Evolutionary conservation across 2,113 vertebrate genomes (phyloP), one percentile per base, ranked within the genome.

Genomic region (Eonycteris spelaea): DNA sequence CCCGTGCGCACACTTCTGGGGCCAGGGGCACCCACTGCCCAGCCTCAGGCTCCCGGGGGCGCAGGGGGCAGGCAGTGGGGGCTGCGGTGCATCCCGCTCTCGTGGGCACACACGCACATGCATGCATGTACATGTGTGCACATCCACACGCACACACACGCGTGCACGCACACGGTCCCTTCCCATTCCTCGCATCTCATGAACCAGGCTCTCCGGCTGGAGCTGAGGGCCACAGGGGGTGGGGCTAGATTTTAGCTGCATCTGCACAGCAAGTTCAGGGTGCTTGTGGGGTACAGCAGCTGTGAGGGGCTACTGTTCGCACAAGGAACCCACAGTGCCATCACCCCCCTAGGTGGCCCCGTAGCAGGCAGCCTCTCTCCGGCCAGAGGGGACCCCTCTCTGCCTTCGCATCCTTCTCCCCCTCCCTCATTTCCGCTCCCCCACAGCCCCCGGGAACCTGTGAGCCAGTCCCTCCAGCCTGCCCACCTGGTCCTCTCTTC

Each of bases 111-210:
- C 30, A 21, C 6, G 7, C 18, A 10, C 19, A 22, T 10, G 11
- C 14, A 5, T 30, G 7, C 61, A 30, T 63, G 3, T 28, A 6
- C 16, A 0, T 10, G 6, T 6, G 5, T 8, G 19, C 51, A 33
- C 14, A 30, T 4, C 0, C 45, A 7, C 4, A 1, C 22, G 7
- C 35, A 22, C 30, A 2, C 57, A 11, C 3, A 1, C 9, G 7
- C 19, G 45, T 48, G 10, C 21, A 5, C 1, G 5, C 10, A 13
- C 7, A 0, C 0, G 45, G 45, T 15, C 55, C 11, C 30, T 40
- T 51, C 55, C 53, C 21, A 3, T 33, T 28, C 7, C 4, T 1
- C 7, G 2, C 21, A 70, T 21, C n/a, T 30, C 33, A 28, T 19
- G 11, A 16, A 1, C 53, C n/a, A 0, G 13, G 15, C 28, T 35